Evolutionary conservation across 2,113 vertebrate species (phyloP).

Genomic region (Charadrius vociferus): DNA sequence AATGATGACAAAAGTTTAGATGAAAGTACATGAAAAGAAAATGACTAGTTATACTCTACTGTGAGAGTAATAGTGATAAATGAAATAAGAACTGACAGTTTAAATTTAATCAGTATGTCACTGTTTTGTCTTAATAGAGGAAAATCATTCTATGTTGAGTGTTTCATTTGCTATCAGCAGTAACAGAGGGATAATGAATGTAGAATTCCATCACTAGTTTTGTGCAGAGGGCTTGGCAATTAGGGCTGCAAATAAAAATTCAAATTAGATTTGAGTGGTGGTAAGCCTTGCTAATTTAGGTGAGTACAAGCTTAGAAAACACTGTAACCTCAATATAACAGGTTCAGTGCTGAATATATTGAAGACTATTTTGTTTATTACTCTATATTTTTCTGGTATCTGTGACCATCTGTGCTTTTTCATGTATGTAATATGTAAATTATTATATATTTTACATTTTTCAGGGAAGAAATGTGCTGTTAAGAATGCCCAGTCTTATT

Average conservation of each 20-base stretch:
- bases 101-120: conserved; percentile 75
- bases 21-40: conserved; percentile 49
- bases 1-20: conserved; percentile 28
- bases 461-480: neutral
- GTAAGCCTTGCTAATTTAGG: conserved; percentile 46
- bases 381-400: neutral
- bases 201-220: conserved; percentile 42
- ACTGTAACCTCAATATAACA: neutral
- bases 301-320: conserved; percentile 17
- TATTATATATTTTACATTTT: neutral
- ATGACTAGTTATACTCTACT: conserved; percentile 16
- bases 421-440: neutral
- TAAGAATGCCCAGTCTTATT: neutral
- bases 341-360: neutral
- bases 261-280: conserved; percentile 51
- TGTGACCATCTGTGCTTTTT: neutral
- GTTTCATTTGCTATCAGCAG: conserved; percentile 65
- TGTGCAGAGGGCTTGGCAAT: conserved; percentile 34
- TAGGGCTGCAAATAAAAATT: conserved; percentile 59
- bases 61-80: conserved; percentile 52
- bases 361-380: neutral
- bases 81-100: conserved; percentile 71
- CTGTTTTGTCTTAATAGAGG: conserved; percentile 69
- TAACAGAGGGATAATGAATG: conserved; percentile 50
- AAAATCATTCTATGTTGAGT: conserved; percentile 68